These are phyloP conservation scores for Copidosoma aretas DNA, from an alignment of 2,888 invertebrate species.

Conservation along the genomic window DNA sequence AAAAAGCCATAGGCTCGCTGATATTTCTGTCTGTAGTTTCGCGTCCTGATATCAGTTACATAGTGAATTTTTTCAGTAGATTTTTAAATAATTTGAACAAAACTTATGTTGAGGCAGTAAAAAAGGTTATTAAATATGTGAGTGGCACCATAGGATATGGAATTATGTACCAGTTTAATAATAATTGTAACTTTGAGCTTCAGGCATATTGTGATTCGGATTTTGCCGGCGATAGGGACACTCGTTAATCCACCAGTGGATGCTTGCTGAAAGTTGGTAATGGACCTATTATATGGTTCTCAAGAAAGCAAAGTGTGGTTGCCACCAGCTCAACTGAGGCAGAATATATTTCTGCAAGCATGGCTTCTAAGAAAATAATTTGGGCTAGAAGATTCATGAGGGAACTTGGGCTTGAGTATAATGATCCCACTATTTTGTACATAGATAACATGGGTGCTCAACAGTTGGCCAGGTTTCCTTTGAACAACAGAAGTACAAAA, in stretches of 20 bases:
- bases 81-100: too few relatives aligned
- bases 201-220: neutral
- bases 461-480: conserved; percentile 5
- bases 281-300: conserved; percentile 6
- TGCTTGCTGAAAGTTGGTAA: neutral
- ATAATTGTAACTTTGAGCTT: too few relatives aligned
- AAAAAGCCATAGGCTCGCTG: too few relatives aligned
- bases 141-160: too few relatives aligned
- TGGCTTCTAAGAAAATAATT: neutral
- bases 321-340: conserved; percentile 3
- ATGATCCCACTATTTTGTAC: neutral
- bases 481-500: conserved; percentile 3
- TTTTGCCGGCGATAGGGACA: neutral
- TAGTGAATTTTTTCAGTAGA: too few relatives aligned
- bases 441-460: conserved; percentile 4
- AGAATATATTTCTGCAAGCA: conserved; percentile 2
- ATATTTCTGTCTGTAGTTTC: too few relatives aligned
- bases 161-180: too few relatives aligned
- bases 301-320: conserved; percentile 6
- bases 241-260: neutral
- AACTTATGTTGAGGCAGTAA: too few relatives aligned
- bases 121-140: too few relatives aligned
- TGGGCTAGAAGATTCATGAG: conserved; percentile 1
- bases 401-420: conserved; percentile 1
- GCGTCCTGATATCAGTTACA: too few relatives aligned